Evolutionary conservation across 2,888 invertebrate genomes (phyloP), one percentile per base, ranked within the genome.

Genomic region (Buathra laborator): DNA sequence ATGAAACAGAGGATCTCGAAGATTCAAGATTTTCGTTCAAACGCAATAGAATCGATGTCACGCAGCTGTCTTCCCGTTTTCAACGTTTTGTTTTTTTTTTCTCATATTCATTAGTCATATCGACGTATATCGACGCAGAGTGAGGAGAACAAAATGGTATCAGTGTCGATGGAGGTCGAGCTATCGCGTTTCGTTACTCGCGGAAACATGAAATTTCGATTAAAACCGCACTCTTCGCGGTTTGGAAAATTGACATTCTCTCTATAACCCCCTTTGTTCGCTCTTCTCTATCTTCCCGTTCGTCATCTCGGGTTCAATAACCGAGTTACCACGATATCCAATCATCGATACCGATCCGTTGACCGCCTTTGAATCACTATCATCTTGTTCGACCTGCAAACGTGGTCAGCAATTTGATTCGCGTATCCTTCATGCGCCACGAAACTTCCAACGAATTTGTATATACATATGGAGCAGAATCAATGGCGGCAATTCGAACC

Each of bases 171-270:
- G 76, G 59, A 59, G 71, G 44, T n/a, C 68, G 46, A 68, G 68
- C 62, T 51, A 37, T 51, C 74, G 81, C 51, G 37, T 37, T 37
- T 71, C 75, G 83, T 87, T 86, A 85, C 81, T 72, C 79, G 77
- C 51, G 86, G 86, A 84, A 88, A 90, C 88, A 84, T 83, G 86
- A 85, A 84, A 87, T 89, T 87, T 88, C 90, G 88, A 90, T 89
- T 86, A 87, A 86, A 86, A 78, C 86, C 85, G 72, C 56, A 81
- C 62, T 74, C 81, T 79, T 75, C 75, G 86, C 76, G 83, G 78
- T 78, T 71, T 76, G 79, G 78, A 75, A 85, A 86, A 86, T 86
- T 86, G 85, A 85, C 86, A 83, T 78, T 79, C 70, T 46, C 66
- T 44, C 72, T 43, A 48, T 59, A 43, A 29, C 24, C 24, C 24